These are phyloP conservation scores for Orientallactaga sibirica DNA, from an alignment of 2,797 vertebrate species.

Conservation along the genomic window DNA sequence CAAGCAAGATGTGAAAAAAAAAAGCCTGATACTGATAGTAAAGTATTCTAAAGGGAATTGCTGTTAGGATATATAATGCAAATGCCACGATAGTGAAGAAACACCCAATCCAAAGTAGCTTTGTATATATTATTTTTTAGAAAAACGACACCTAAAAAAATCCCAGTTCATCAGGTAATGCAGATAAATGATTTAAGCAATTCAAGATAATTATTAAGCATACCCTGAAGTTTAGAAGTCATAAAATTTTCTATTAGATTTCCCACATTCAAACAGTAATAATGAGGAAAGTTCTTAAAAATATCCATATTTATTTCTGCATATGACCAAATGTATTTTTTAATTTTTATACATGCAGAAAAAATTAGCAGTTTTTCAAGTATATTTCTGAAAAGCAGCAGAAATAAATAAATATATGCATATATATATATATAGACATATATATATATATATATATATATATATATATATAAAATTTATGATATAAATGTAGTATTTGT, in stretches of 20 bases:
- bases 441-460: too few relatives aligned
- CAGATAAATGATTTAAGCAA: slow-evolving; percentile 77
- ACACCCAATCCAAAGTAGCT: slow-evolving; percentile 47
- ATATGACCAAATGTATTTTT: background rate
- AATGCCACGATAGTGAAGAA: slow-evolving; percentile 63
- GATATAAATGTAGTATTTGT: background rate
- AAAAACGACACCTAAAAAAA: slow-evolving; percentile 44
- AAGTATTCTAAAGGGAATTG: slow-evolving; percentile 60
- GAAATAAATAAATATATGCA: too few relatives aligned
- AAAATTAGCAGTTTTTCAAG: background rate
- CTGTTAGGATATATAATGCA: slow-evolving; percentile 24
- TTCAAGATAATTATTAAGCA: slow-evolving; percentile 50
- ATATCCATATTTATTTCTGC: background rate
- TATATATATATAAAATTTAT: background rate
- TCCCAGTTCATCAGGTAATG: slow-evolving; percentile 21
- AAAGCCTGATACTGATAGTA: slow-evolving; percentile 40
- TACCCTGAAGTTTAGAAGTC: slow-evolving; percentile 43
- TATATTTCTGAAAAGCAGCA: background rate
- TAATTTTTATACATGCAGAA: background rate
- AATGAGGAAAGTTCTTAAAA: slow-evolving; percentile 57
- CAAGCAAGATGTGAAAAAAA: background rate
- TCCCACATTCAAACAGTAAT: slow-evolving; percentile 60
- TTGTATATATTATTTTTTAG: slow-evolving; percentile 65
- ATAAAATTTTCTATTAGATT: slow-evolving; percentile 62
- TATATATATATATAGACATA: too few relatives aligned